Evolutionary conservation across 2,113 vertebrate genomes (phyloP).

Genomic region (Pitta sordida): DNA sequence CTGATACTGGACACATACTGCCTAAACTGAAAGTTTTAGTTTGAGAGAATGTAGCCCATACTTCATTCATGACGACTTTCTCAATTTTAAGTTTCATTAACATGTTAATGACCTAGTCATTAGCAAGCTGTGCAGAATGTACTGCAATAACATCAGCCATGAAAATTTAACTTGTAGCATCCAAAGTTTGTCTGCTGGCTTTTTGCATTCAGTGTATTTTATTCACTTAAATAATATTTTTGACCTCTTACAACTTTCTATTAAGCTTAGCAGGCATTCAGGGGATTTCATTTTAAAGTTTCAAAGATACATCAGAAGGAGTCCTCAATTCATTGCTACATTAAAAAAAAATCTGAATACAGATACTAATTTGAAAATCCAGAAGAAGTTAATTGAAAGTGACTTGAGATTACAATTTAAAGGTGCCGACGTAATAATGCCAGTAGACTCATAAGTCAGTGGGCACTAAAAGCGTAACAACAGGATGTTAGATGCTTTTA

Average conservation of each 20-base stretch:
- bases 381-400: neutral
- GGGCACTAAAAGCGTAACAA: neutral
- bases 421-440: neutral
- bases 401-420: neutral
- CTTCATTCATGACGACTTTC: neutral
- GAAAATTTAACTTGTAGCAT: neutral
- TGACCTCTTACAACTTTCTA: neutral
- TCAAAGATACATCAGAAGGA: neutral
- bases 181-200: neutral
- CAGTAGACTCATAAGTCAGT: rapidly evolving
- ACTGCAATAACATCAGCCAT: neutral
- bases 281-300: neutral
- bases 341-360: neutral
- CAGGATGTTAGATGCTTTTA: neutral
- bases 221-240: neutral
- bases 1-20: neutral
- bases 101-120: neutral
- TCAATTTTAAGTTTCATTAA: neutral
- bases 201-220: neutral
- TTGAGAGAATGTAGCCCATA: neutral
- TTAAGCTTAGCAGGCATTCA: neutral
- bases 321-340: neutral
- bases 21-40: neutral
- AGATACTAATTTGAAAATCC: neutral
- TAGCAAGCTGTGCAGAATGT: neutral